Evolutionary conservation across 1,140 invertebrate genomes (phyloP).

Genomic region (Nebria ingens): DNA sequence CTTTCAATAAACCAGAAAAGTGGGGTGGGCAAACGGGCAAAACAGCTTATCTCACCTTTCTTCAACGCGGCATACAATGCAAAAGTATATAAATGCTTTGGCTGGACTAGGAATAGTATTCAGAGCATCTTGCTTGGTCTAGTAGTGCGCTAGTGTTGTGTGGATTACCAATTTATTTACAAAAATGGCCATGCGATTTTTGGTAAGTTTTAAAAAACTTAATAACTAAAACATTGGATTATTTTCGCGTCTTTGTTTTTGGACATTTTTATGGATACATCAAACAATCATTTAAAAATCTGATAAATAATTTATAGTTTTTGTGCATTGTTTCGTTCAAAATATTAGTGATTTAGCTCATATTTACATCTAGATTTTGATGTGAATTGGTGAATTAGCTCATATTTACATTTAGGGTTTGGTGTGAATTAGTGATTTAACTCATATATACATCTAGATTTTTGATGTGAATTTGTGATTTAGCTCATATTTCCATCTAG

Average conservation of each 20-base stretch:
- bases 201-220: slow-evolving; percentile 17
- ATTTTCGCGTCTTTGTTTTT: background rate
- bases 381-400: too few relatives aligned
- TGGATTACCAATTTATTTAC: background rate
- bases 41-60: slow-evolving; percentile 17
- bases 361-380: background rate
- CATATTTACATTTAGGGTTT: too few relatives aligned
- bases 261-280: background rate
- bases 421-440: too few relatives aligned
- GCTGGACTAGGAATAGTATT: slow-evolving; percentile 10
- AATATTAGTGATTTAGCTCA: background rate
- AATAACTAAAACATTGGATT: background rate
- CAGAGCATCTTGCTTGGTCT: slow-evolving; percentile 23
- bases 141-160: slow-evolving; percentile 7
- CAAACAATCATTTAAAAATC: background rate
- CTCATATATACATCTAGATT: too few relatives aligned
- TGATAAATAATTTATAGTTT: background rate
- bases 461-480: too few relatives aligned
- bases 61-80: slow-evolving; percentile 24
- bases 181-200: slow-evolving; percentile 23
- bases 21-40: background rate
- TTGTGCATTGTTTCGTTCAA: background rate
- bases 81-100: slow-evolving; percentile 26
- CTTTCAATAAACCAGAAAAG: too few relatives aligned
- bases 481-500: too few relatives aligned